Percentiles rank a stretch among this genome's conserved stretches.
Evolutionary conservation across 2,888 invertebrate species (phyloP).

Genomic region (Acanthosepion lycidas): DNA sequence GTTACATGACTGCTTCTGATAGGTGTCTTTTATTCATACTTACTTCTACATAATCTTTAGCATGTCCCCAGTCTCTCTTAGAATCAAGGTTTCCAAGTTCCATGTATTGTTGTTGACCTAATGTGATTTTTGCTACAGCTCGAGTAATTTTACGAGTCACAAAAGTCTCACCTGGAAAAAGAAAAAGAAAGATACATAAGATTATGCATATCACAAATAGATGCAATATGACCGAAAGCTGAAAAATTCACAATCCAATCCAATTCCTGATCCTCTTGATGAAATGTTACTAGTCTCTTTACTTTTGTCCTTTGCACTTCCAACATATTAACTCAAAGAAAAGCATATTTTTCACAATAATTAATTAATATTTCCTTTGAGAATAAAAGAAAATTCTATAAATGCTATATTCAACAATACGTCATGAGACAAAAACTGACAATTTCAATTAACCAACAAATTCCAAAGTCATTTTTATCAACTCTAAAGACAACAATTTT

Average conservation of each 20-base stretch:
- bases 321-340: no score
- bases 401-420: no score
- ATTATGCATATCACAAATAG: neutral
- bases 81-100: constrained; percentile 97
- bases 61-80: constrained; percentile 94
- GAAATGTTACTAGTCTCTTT: no score
- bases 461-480: neutral
- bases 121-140: constrained; percentile 94
- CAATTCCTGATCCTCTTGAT: no score
- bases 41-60: constrained; percentile 93
- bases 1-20: neutral
- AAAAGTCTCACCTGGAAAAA: constrained; percentile 87
- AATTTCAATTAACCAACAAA: neutral
- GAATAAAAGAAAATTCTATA: no score
- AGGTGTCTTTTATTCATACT: constrained; percentile 52
- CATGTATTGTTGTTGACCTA: constrained; percentile 87
- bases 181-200: neutral
- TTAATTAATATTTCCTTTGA: no score
- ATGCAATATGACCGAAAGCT: no score
- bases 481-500: neutral
- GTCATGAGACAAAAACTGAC: neutral
- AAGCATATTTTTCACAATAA: no score
- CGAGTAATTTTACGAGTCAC: constrained; percentile 98
- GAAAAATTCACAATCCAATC: no score
- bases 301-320: no score